Conservation (phyloP, 2,113 vertebrate species). For the Emydura subglobosa region DNA sequence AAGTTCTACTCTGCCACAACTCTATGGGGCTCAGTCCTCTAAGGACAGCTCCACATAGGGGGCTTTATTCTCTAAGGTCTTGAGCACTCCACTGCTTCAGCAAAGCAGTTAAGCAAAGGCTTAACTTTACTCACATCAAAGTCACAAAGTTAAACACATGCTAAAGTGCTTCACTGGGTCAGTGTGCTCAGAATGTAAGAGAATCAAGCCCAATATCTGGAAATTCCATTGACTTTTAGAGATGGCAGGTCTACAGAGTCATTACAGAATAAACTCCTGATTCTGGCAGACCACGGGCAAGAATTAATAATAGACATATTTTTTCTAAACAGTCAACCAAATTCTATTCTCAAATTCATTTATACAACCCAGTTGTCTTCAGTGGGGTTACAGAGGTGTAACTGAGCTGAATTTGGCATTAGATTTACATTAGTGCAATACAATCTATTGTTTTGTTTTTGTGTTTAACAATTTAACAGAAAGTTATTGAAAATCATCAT, state of each 20-base stretch:
- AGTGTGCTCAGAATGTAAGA: not conserved
- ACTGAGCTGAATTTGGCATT: not conserved
- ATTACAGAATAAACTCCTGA: not conserved
- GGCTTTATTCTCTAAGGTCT: not conserved
- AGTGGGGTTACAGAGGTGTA: not conserved
- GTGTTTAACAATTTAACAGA: not conserved
- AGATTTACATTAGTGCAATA: not conserved
- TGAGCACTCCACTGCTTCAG: not conserved
- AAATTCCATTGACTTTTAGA: not conserved
- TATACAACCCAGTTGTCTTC: not conserved
- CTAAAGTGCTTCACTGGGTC: not conserved
- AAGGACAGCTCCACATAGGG: not conserved
- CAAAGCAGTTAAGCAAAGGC: not conserved
- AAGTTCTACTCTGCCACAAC: not conserved
- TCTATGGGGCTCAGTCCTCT: not conserved
- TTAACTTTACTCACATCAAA: too few species aligned
- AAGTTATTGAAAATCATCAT: not conserved
- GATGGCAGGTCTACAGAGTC: not conserved
- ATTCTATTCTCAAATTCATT: conserved; percentile 9
- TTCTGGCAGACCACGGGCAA: not conserved
- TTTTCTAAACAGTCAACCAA: not conserved
- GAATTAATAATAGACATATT: not conserved
- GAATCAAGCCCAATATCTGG: not conserved
- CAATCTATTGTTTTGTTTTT: not conserved
- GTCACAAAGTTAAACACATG: not conserved